phyloP scores from a whole-genome alignment of 2,797 vertebrate species.

The Chrysolophus pictus region DNA sequence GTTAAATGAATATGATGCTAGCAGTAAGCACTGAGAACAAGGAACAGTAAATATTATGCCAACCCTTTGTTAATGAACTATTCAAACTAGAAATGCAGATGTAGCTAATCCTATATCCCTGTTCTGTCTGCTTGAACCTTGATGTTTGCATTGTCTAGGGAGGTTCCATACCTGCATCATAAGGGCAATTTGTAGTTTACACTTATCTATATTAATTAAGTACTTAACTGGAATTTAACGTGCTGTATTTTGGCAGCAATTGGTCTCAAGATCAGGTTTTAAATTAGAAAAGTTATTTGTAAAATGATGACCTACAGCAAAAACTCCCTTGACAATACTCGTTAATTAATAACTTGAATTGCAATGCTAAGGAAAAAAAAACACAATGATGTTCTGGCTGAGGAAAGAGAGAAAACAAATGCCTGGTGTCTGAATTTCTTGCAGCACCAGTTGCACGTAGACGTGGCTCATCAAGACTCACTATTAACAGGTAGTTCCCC shows the following conservation, averaged over 20 bases:
- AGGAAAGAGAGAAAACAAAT: background rate
- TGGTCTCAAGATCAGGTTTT: background rate
- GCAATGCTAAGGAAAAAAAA: background rate
- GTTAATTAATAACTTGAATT: background rate
- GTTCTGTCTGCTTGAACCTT: background rate
- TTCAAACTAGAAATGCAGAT: background rate
- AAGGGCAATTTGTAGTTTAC: background rate
- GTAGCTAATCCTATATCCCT: background rate
- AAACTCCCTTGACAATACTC: background rate
- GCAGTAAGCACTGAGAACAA: background rate
- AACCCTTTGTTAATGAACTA: background rate
- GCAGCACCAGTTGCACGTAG: background rate
- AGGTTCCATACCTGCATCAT: background rate
- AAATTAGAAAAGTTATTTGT: background rate
- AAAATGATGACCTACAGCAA: background rate
- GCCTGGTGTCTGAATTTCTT: background rate
- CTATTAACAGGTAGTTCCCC: background rate
- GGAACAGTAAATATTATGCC: background rate
- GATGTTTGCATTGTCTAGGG: background rate
- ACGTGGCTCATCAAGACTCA: background rate
- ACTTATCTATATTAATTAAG: background rate
- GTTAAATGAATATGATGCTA: background rate
- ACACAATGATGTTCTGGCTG: background rate
- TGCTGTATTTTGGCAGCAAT: background rate
- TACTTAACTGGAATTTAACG: background rate